Evolutionary conservation across 2,888 invertebrate genomes (phyloP).

Genomic region (Xestoiulus laeticollis): DNA sequence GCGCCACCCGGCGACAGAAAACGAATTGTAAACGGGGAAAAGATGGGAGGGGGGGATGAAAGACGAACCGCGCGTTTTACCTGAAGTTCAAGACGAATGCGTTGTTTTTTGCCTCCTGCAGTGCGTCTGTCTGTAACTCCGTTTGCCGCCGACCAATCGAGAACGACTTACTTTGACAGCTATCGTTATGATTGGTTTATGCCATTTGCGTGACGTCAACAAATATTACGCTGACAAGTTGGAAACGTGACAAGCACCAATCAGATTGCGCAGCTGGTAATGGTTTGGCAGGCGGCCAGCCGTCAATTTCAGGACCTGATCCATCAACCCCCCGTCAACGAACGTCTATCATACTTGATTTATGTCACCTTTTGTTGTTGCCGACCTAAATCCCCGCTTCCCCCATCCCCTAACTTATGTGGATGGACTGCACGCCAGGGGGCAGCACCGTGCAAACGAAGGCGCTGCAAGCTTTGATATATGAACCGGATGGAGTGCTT

Average conservation of each 20-base stretch:
- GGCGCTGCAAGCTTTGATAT: neutral
- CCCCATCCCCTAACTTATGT: neutral
- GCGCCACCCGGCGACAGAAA: neutral
- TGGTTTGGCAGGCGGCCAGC: slow-evolving; percentile 51
- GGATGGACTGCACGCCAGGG: neutral
- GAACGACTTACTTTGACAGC: slow-evolving; percentile 40
- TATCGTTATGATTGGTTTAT: slow-evolving; percentile 52
- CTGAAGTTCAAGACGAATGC: neutral
- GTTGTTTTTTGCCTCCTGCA: neutral
- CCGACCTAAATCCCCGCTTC: slow-evolving; percentile 3
- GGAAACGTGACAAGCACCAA: slow-evolving; percentile 54
- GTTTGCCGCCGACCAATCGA: slow-evolving; percentile 53
- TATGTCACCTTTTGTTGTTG: slow-evolving; percentile 54
- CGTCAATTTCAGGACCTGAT: slow-evolving; percentile 53
- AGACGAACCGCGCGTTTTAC: neutral
- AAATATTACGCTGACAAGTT: slow-evolving; percentile 55
- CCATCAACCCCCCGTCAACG: slow-evolving; percentile 52
- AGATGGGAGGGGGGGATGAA: neutral
- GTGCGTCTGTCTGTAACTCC: slow-evolving; percentile 47
- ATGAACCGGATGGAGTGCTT: no score
- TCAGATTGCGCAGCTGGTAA: slow-evolving; percentile 52
- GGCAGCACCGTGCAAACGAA: neutral
- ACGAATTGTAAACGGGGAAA: no score
- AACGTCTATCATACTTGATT: slow-evolving; percentile 55
- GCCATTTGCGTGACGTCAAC: slow-evolving; percentile 53